Evolutionary conservation across 2,797 vertebrate genomes (phyloP).

Genomic region (Siniperca undulata): DNA sequence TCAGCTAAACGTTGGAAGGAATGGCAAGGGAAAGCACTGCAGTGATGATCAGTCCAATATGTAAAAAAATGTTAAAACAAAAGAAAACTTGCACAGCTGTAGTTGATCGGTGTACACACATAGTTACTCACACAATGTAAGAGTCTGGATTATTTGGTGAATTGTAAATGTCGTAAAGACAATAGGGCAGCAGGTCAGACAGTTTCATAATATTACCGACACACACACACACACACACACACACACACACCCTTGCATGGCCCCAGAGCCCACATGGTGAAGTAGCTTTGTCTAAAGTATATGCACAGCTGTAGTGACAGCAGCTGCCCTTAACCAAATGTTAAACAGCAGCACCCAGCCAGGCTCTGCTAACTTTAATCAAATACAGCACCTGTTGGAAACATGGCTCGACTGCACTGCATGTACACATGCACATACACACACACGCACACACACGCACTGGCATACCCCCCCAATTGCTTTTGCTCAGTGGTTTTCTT

Average conservation of each 20-base stretch:
- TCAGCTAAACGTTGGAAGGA: slow-evolving; percentile 24
- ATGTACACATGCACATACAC: slow-evolving; percentile 7
- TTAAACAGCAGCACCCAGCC: slow-evolving; percentile 72
- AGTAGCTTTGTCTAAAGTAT: slow-evolving; percentile 57
- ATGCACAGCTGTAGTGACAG: slow-evolving; percentile 77
- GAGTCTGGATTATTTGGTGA: slow-evolving; percentile 4
- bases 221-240: slow-evolving; percentile 8
- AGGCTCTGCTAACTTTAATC: slow-evolving; percentile 72
- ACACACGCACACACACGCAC: slow-evolving; percentile 12
- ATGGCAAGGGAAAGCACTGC: not conserved
- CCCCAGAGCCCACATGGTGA: slow-evolving; percentile 49
- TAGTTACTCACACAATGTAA: not conserved
- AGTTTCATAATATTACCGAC: slow-evolving; percentile 10
- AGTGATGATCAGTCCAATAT: not conserved
- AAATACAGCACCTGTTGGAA: slow-evolving; percentile 80
- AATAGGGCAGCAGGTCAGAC: slow-evolving; percentile 6
- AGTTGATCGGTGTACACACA: not conserved
- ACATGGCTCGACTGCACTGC: slow-evolving; percentile 42
- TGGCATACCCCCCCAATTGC: slow-evolving; percentile 19
- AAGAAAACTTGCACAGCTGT: slow-evolving; percentile 1
- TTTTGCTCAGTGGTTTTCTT: slow-evolving; percentile 38
- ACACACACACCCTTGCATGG: slow-evolving; percentile 34
- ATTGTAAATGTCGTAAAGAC: slow-evolving; percentile 10
- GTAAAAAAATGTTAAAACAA: not conserved
- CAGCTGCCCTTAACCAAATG: slow-evolving; percentile 78